Evolutionary conservation across 2,797 vertebrate species (phyloP).

Genomic region (Loriculus beryllinus): DNA sequence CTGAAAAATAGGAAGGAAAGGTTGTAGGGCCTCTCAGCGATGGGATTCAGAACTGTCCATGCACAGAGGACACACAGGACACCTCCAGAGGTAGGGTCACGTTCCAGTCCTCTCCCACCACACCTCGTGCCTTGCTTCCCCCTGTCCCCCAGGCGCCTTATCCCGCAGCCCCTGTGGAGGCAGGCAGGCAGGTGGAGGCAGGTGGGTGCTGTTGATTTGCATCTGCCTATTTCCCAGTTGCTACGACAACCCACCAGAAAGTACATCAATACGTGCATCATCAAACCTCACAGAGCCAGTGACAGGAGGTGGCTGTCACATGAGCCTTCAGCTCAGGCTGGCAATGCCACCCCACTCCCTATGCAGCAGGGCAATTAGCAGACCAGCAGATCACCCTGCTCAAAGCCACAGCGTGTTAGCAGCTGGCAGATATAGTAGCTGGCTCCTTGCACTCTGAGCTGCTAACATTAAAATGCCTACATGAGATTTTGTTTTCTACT

Average conservation of each 20-base stretch:
- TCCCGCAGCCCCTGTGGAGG: not conserved
- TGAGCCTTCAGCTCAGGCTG: not conserved
- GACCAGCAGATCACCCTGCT: not conserved
- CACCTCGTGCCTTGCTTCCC: not conserved
- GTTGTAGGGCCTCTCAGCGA: not conserved
- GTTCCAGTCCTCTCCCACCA: not conserved
- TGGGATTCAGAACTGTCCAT: not conserved
- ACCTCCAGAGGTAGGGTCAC: not conserved
- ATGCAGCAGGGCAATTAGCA: rapidly evolving
- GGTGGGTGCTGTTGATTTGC: not conserved
- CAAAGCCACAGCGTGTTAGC: not conserved
- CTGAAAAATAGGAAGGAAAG: not conserved
- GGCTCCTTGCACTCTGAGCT: not conserved
- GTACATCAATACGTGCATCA: not conserved
- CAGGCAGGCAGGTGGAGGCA: not conserved
- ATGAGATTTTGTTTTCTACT: not conserved
- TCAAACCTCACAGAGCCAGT: not conserved
- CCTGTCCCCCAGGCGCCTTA: rapidly evolving
- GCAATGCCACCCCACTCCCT: rapidly evolving
- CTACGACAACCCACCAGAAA: constrained; percentile 5
- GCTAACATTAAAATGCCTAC: not conserved
- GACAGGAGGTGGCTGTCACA: not conserved
- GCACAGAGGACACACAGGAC: not conserved
- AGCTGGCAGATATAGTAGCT: rapidly evolving
- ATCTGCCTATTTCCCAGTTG: not conserved